Evolutionary conservation across 2,888 invertebrate species (phyloP), one percentile per base, ranked within the genome.

Genomic region (Campaea margaritaria): DNA sequence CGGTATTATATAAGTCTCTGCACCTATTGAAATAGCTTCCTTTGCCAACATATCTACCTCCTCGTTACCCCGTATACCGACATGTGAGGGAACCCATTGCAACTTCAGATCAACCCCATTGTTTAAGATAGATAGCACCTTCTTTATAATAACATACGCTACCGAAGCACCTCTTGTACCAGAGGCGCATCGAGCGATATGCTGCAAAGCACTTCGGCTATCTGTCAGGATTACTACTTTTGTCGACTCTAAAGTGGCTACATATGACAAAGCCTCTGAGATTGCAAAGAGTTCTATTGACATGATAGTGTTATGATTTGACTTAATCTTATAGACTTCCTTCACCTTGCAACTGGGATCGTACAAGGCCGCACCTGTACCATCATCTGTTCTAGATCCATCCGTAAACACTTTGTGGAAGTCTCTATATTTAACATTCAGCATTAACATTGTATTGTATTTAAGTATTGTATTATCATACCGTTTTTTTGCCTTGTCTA

Each of bases 51-150:
- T 42, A 12, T 42, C 42, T 10, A 16, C 42, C n/a, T 42, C 3
- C 80, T 0, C 82, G 83, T 0, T 85, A 73, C 41, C 44, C 15
- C 1, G 15, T 11, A 16, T 16, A 42, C 42, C 42, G 10, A 42
- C 15, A 42, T 42, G 42, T 16, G 42, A 42, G 10, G 52, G 44
- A 31, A 52, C 36, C 52, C 52, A 52, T 28, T 52, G 52, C n/a
- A 44, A 27, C 21, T 9, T 34, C 34, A 52, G 44, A 21, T 43
- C 21, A n/a, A 16, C 52, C 12, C 44, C 44, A 43, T 27, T 13
- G n/a, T 12, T 4, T 13, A 47, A 12, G 21, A 47, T n/a, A 16
- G 21, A 34, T 34, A 31, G 16, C 4, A 36, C 28, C 15, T 49
- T 49, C 10, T n/a, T 49, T 16, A 56, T 11, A 27, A 49, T 56